Evolutionary conservation across 2,888 invertebrate genomes (phyloP).

Genomic region (Drosophila aldrichi): DNA sequence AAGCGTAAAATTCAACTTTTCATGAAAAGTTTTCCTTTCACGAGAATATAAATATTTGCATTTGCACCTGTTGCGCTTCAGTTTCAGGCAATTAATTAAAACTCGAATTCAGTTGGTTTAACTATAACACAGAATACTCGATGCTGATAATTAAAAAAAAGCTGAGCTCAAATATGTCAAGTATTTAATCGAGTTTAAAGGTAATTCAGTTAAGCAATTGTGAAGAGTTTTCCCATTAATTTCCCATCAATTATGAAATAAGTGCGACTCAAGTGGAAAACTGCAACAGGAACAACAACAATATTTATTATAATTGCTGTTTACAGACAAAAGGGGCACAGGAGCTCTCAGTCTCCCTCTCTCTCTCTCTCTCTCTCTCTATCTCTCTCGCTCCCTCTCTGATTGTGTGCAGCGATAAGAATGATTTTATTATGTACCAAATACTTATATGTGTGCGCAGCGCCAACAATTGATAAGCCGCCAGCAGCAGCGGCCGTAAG

Average conservation of each 20-base stretch:
- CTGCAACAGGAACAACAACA: conserved; percentile 5
- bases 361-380: conserved; percentile 13
- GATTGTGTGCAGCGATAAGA: conserved; percentile 59
- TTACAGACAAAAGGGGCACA: conserved; percentile 42
- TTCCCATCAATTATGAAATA: conserved; percentile 35
- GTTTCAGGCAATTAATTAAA: conserved; percentile 46
- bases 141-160: conserved; percentile 28
- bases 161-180: conserved; percentile 43
- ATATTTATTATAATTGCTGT: conserved; percentile 24
- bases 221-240: conserved; percentile 25
- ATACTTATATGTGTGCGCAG: conserved; percentile 18
- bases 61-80: conserved; percentile 14
- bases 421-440: conserved; percentile 17
- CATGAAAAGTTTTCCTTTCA: conserved; percentile 15
- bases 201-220: conserved; percentile 28
- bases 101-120: conserved; percentile 3
- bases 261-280: conserved; percentile 51
- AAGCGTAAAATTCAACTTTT: background rate
- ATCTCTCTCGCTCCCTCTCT: background rate
- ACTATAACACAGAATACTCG: background rate
- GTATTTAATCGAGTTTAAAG: conserved; percentile 3
- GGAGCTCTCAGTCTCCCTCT: background rate
- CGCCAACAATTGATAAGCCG: conserved; percentile 59
- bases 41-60: conserved; percentile 35
- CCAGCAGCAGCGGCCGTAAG: conserved; percentile 16